Percentiles rank a stretch among this genome's conserved stretches.
phyloP scores from a whole-genome alignment of 2,113 vertebrate genomes.

The Pygoscelis antarcticus region DNA sequence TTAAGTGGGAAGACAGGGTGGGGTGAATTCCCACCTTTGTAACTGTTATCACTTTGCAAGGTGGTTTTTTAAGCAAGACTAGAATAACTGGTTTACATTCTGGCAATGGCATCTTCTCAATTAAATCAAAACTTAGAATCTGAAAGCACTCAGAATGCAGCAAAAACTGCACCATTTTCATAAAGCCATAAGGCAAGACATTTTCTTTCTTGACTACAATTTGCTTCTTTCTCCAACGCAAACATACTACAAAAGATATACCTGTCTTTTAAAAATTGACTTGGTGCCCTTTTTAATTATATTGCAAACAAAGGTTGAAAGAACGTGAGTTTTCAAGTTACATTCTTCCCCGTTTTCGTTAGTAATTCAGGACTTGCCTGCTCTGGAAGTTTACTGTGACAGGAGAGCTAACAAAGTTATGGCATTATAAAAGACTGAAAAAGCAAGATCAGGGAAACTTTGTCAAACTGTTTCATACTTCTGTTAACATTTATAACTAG shows the following conservation, averaged over 20 bases:
- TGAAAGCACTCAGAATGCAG: neutral
- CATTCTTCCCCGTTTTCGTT: neutral
- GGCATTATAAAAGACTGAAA: neutral
- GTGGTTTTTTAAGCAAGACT: neutral
- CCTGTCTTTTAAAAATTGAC: neutral
- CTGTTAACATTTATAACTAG: neutral
- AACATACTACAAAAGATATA: neutral
- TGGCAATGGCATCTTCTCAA: neutral
- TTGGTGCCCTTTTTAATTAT: neutral
- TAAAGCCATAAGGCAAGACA: neutral
- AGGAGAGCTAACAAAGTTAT: neutral
- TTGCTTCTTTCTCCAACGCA: neutral
- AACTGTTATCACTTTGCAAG: neutral
- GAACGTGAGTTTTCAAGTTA: neutral
- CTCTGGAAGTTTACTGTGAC: neutral
- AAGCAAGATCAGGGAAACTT: neutral
- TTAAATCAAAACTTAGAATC: neutral
- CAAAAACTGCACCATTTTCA: neutral
- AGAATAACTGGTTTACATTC: conserved; percentile 24
- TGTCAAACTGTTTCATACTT: neutral
- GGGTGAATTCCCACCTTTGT: conserved; percentile 54
- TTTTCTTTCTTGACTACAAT: neutral
- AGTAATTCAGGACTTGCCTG: neutral
- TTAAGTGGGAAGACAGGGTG: conserved; percentile 14
- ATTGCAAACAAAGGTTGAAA: neutral